Base-by-base conservation (phyloP, 2,113 vertebrate genomes). In the Speoplatyrhinus poulsoni region DNA sequence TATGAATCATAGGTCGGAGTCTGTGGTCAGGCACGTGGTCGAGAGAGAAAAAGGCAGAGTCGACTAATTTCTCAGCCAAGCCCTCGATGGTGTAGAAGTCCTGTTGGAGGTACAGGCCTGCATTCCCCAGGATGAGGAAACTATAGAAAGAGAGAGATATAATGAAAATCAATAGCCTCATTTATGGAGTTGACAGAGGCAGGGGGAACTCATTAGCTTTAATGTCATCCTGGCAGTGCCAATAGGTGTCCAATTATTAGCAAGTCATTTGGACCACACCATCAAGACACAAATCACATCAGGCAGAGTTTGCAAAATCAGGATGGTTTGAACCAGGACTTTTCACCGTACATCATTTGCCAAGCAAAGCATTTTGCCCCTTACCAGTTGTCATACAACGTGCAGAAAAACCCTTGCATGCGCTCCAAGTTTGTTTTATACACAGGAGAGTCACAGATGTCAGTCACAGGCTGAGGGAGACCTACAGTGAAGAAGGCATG, bases 321-420 rank as follows among this genome's bases (percentile, higher is more conserved):
- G 4, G 36, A 41, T 41, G 36, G 36, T 41, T 41, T 41, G 4
- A 41, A 41, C 36, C 36, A 41, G 5, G 36, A 41, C 3, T 41
- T 41, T 41, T 41, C 36, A 41, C 36, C 7, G 36, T 41, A 41
- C 3, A 41, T 41, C 6, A 41, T 41, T 41, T 41, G 36, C 36
- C 36, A 41, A 41, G 36, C 13, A 33, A n/a, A 7, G 15, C 12
- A 48, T n/a, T 54, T 60, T 6, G 4, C n/a, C 26, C 58, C 92
- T 94, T 87, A 99, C 97, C 96, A 97, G 91, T 95, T 96, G 69
- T 99, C 96, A 36, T 95, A 96, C n/a, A 96, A 85, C 0, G 93
- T 94, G 72, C 86, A 90, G 69, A 98, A 96, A 92, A 98, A 99
- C 50, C 94, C 93, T 86, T 99, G 97, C 95, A 98, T 97, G 70